Evolutionary conservation across 2,113 vertebrate genomes (phyloP), one percentile per base, ranked within the genome.

Genomic region (Bos javanicus): DNA sequence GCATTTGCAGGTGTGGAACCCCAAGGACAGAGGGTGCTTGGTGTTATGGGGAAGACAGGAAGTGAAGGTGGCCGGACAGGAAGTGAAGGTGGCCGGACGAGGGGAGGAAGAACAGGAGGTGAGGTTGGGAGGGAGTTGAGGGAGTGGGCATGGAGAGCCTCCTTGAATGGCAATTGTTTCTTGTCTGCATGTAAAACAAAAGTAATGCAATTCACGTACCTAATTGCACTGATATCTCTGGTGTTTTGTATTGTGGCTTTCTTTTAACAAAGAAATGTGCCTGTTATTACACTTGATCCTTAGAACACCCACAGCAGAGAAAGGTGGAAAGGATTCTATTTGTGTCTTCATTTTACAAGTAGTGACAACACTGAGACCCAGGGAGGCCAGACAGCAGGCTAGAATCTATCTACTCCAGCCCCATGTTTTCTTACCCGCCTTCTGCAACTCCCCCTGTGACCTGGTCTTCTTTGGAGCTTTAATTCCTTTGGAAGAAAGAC

Each of bases 401-500:
- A 39, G 71, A 83, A 60, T 60, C 4, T n/a, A 11, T 26, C 74
- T 46, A 2, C 28, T 50, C 78, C 17, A 4, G 54, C 36, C 3
- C 43, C 6, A 0, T 6, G 12, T 36, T 26, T 92, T 52, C 87
- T 92, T n/a, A 7, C 0, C 2, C 0, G 60, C 64, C n/a, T 56
- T 85, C 33, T 7, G 0, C 39, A 54, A 2, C 16, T 39, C 5
- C 57, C 23, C 14, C 60, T 54, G 1, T 48, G 43, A 48, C 71
- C 21, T 83, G 52, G 25, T 62, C 56, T 67, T 94, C 56, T 17
- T 46, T 46, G 50, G 85, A 86, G 43, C 54, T 82, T 85, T 74
- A 21, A 64, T 89, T 95, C 25, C 43, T 86, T 48, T 80, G 62
- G 46, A 83, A 88, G 59, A 87, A 81, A 57, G 36, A 59, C 36